Evolutionary conservation across 2,113 vertebrate genomes (phyloP).

Genomic region (Raphicerus campestris): DNA sequence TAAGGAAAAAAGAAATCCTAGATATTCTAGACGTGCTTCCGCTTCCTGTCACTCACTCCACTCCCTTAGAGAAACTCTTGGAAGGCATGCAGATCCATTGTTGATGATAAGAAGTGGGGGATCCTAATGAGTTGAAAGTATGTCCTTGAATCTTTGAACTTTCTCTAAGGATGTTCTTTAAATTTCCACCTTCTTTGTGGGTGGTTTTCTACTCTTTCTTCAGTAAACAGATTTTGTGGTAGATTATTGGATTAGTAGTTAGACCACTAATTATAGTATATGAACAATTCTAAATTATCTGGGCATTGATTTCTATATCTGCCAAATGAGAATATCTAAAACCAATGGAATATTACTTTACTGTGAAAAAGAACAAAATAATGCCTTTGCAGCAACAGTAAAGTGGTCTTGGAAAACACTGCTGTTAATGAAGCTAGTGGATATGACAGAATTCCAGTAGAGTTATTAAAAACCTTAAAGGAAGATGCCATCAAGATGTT

Average conservation of each 20-base stretch:
- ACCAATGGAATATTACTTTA: neutral
- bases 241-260: neutral
- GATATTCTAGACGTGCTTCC: neutral
- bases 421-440: neutral
- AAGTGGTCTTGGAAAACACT: neutral
- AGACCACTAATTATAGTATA: neutral
- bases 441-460: neutral
- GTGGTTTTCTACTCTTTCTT: neutral
- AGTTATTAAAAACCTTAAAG: neutral
- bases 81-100: neutral
- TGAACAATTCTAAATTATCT: neutral
- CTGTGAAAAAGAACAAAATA: neutral
- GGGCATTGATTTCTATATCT: neutral
- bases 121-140: neutral
- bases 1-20: neutral
- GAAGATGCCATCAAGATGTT: neutral
- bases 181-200: neutral
- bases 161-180: neutral
- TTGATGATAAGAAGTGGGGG: neutral
- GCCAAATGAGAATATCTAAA: neutral
- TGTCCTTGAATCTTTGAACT: neutral
- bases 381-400: neutral
- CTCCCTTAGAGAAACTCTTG: neutral
- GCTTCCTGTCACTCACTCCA: accelerated
- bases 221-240: neutral